These are phyloP conservation scores for Leucoraja ocellata DNA, from an alignment of 2,797 vertebrate genomes.

Conservation along the genomic window DNA sequence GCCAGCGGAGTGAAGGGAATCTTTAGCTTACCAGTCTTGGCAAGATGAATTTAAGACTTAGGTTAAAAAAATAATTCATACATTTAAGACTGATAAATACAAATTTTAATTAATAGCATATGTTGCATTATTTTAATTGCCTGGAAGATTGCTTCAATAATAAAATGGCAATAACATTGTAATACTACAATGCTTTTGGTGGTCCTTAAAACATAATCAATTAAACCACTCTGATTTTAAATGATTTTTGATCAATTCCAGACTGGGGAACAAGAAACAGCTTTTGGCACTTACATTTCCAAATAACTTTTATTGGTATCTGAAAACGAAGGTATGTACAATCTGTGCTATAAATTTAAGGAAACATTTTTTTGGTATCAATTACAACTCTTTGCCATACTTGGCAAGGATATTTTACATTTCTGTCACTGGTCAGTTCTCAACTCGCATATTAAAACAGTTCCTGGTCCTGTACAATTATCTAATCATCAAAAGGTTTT, in stretches of 20 bases:
- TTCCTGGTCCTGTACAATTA: neutral
- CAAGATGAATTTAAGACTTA: neutral
- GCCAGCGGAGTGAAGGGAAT: neutral
- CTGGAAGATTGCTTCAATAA: neutral
- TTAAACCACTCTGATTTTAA: neutral
- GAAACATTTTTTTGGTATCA: neutral
- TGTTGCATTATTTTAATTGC: no score
- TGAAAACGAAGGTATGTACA: neutral
- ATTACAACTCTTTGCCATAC: neutral
- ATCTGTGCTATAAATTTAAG: neutral
- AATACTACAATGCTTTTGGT: neutral
- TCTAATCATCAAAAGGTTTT: neutral
- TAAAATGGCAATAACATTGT: neutral
- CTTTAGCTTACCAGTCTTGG: neutral
- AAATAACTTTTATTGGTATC: neutral
- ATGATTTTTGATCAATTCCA: constrained; percentile 23
- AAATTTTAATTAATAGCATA: no score
- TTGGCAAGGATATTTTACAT: neutral
- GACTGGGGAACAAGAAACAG: neutral
- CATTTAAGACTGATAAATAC: neutral
- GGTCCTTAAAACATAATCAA: neutral
- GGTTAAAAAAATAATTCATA: neutral
- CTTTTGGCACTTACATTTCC: neutral
- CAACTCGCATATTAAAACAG: neutral
- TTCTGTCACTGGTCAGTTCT: neutral